These are phyloP conservation scores for Cephus pygmeus DNA, from an alignment of 2,888 invertebrate species.

Conservation along the genomic window DNA sequence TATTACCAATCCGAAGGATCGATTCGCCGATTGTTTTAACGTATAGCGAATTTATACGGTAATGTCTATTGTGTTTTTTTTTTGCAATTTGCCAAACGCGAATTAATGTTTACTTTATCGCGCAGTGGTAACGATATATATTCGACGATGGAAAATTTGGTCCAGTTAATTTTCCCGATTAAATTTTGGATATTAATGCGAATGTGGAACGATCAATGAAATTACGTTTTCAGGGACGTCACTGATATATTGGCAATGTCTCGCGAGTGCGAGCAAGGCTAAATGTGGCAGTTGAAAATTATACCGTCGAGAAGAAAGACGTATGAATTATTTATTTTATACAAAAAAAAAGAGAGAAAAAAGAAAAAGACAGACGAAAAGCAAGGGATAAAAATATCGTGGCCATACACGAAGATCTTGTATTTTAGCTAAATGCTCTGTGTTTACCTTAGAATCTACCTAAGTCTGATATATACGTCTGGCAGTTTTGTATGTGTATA, in stretches of 20 bases:
- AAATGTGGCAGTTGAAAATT: conserved; percentile 27
- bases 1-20: background rate
- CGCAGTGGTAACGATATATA: background rate
- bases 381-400: background rate
- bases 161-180: background rate
- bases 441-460: background rate
- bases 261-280: conserved; percentile 39
- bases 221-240: background rate
- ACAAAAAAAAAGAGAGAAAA: conserved; percentile 16
- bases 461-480: background rate
- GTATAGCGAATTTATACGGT: background rate
- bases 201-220: background rate
- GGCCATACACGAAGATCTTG: background rate
- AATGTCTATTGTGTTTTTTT: background rate
- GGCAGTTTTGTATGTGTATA: background rate
- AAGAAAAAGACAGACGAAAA: background rate
- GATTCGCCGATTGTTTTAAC: background rate
- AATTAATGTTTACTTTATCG: background rate
- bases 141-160: background rate
- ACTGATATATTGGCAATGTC: background rate
- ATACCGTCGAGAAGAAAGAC: conserved; percentile 30
- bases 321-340: conserved; percentile 50
- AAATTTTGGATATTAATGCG: background rate
- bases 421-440: background rate
- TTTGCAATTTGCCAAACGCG: background rate